Conservation (phyloP, 2,113 vertebrate genomes). For the Cyphomyrus plagiostoma region DNA sequence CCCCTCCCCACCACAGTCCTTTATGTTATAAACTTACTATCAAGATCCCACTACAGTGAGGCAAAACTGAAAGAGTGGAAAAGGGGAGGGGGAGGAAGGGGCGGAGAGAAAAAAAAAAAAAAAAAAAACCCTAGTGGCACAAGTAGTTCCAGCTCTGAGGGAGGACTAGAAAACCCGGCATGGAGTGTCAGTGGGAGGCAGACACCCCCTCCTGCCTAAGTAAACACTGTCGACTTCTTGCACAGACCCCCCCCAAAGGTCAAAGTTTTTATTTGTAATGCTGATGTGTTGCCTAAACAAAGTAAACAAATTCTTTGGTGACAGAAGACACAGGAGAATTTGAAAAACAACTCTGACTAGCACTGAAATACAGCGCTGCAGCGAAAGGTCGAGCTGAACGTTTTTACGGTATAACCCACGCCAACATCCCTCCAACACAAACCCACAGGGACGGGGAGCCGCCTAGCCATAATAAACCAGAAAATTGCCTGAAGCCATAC, state of each 20-base stretch:
- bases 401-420: background rate
- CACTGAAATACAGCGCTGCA: background rate
- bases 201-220: conserved; percentile 25
- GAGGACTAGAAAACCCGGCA: conserved; percentile 43
- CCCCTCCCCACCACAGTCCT: conserved; percentile 12
- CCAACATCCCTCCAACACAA: background rate
- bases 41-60: conserved; percentile 29
- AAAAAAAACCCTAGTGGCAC: conserved; percentile 3
- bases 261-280: conserved; percentile 14
- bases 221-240: background rate
- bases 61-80: conserved; percentile 13
- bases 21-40: conserved; percentile 29
- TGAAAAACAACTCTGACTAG: background rate
- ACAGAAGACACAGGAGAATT: background rate
- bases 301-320: background rate
- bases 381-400: background rate
- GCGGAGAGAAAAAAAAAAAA: background rate
- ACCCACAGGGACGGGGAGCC: background rate
- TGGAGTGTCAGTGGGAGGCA: conserved; percentile 27
- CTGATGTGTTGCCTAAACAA: background rate
- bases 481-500: background rate
- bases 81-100: background rate
- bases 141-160: conserved; percentile 50
- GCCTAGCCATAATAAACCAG: background rate
- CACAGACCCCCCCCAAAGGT: background rate